phyloP scores from a whole-genome alignment of 2,797 vertebrate species.

The Intellagama lesueurii region DNA sequence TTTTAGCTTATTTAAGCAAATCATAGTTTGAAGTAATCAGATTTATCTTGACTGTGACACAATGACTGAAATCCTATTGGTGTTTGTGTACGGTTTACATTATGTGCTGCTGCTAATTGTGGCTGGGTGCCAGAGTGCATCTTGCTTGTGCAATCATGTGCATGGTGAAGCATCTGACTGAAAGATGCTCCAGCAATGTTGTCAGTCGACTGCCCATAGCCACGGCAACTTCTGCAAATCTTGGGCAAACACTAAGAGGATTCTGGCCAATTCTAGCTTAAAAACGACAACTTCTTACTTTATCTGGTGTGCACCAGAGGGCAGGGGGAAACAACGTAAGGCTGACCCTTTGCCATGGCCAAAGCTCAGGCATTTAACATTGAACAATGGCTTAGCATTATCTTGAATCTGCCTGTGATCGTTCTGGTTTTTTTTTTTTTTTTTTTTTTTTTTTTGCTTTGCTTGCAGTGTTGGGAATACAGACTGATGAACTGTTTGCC shows the following conservation, averaged over 20 bases:
- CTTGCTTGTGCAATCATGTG: too few relatives aligned
- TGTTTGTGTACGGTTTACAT: too few relatives aligned
- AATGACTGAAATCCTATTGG: too few relatives aligned
- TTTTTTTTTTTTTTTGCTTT: neutral
- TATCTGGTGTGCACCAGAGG: neutral
- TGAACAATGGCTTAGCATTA: neutral
- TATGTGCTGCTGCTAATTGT: too few relatives aligned
- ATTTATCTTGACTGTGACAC: neutral
- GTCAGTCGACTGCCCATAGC: too few relatives aligned
- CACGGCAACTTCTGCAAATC: too few relatives aligned
- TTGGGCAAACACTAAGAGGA: too few relatives aligned
- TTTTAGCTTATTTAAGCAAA: neutral
- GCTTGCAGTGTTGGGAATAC: constrained; percentile 27
- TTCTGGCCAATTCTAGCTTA: neutral
- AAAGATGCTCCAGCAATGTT: too few relatives aligned
- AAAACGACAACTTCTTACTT: neutral
- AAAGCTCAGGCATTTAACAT: neutral
- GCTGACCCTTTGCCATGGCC: neutral
- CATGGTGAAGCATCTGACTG: too few relatives aligned
- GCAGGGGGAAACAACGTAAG: neutral
- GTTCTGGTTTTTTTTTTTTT: constrained; percentile 22
- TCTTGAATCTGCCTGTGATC: neutral
- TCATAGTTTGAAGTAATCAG: neutral
- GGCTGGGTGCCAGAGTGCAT: too few relatives aligned
- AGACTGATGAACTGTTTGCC: constrained; percentile 29